These are phyloP conservation scores for Pandion haliaetus DNA, from an alignment of 2,113 vertebrate genomes.

Conservation along the genomic window DNA sequence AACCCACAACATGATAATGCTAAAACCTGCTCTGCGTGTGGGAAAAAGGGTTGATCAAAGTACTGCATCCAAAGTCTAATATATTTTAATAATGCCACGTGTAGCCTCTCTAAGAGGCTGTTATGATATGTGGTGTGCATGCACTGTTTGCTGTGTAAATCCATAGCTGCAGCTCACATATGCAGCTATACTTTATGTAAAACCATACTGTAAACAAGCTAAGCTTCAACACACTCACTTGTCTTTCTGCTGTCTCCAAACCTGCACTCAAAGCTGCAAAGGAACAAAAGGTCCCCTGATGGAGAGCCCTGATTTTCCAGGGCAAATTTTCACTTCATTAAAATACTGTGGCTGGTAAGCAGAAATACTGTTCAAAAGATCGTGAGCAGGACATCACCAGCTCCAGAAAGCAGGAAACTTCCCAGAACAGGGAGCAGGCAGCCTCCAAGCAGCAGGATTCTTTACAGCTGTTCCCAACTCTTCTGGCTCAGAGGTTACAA, in stretches of 20 bases:
- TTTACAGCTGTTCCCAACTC: neutral
- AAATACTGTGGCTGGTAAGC: neutral
- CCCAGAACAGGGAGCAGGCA: neutral
- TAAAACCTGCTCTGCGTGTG: neutral
- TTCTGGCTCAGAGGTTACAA: neutral
- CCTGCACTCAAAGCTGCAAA: neutral
- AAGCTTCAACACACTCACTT: neutral
- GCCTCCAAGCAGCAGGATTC: neutral
- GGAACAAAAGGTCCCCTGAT: neutral
- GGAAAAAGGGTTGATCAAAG: too few species aligned
- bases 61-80: neutral
- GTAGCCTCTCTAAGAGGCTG: neutral
- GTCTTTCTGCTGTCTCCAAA: neutral
- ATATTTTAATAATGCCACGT: neutral
- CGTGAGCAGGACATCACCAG: fast-evolving
- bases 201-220: neutral
- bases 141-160: neutral
- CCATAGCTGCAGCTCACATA: neutral
- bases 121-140: fast-evolving
- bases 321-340: neutral
- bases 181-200: neutral
- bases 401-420: neutral
- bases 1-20: fast-evolving
- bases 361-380: neutral
- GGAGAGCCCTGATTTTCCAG: neutral